Percentiles rank a stretch among this genome's conserved stretches.
Conservation (phyloP, 2,797 vertebrate genomes). For the Enteromius treurensis region DNA sequence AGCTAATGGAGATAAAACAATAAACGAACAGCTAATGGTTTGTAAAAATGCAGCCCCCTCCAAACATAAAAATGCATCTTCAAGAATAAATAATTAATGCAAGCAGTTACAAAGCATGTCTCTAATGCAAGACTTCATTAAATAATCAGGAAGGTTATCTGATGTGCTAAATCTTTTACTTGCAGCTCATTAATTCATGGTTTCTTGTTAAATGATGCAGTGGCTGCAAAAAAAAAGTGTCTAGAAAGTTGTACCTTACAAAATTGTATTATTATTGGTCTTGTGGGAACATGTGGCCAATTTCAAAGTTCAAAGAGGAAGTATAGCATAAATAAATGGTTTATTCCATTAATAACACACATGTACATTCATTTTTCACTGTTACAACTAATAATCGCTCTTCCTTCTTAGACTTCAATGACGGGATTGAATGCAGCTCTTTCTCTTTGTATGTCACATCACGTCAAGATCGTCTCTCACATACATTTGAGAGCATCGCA, state of each 20-base stretch:
- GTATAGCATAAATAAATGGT: not conserved
- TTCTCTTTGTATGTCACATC: conserved; percentile 41
- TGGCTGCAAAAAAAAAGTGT: not conserved
- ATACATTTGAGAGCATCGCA: conserved; percentile 42
- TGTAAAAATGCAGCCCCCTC: conserved; percentile 16
- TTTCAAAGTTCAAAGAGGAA: not conserved
- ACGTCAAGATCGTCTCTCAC: conserved; percentile 30
- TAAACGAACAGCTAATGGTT: not conserved
- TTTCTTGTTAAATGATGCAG: conserved; percentile 45
- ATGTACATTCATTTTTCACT: not conserved
- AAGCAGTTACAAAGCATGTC: not conserved
- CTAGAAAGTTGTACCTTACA: not conserved
- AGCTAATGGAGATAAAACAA: not conserved
- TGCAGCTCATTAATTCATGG: conserved; percentile 54
- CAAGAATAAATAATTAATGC: conserved; percentile 24
- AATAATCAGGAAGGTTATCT: conserved; percentile 36
- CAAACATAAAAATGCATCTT: not conserved
- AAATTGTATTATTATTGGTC: not conserved
- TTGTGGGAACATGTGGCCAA: not conserved
- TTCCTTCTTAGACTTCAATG: conserved; percentile 17
- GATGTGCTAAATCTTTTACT: conserved; percentile 58
- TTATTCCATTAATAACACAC: conserved; percentile 1
- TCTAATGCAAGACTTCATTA: conserved; percentile 58
- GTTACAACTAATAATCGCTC: not conserved
- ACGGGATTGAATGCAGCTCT: conserved; percentile 52